A percentile compares a stretch with the other conserved stretches of the same genome.
phyloP scores from a whole-genome alignment of 2,888 invertebrate species.

The Epinotia nisella region DNA sequence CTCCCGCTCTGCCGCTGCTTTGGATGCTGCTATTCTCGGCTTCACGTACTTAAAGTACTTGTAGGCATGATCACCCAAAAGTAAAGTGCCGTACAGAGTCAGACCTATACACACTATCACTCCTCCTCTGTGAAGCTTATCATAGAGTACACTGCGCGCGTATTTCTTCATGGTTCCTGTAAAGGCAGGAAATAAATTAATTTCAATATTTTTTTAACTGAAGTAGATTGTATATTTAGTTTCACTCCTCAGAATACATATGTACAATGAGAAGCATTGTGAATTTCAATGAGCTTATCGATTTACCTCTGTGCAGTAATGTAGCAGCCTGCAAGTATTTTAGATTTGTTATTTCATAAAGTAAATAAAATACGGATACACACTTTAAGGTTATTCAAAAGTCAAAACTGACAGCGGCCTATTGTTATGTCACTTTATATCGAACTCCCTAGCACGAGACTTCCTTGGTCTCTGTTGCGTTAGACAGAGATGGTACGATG shows the following conservation, averaged over 20 bases:
- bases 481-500: neutral
- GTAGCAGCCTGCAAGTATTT: neutral
- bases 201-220: neutral
- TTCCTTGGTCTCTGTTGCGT: neutral
- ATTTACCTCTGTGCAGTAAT: slow-evolving; percentile 1
- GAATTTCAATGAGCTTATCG: neutral
- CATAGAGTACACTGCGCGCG: slow-evolving; percentile 70
- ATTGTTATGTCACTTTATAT: neutral
- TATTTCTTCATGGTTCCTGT: slow-evolving; percentile 74
- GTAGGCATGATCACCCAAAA: slow-evolving; percentile 71
- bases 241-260: neutral
- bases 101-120: slow-evolving; percentile 78
- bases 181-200: slow-evolving; percentile 45
- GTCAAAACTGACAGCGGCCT: slow-evolving; percentile 18
- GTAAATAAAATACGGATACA: slow-evolving; percentile 9
- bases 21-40: slow-evolving; percentile 72
- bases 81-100: slow-evolving; percentile 66
- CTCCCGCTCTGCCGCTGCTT: slow-evolving; percentile 71
- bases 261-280: neutral
- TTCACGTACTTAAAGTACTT: slow-evolving; percentile 74
- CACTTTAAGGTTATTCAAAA: slow-evolving; percentile 31
- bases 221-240: neutral
- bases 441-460: neutral
- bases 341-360: neutral
- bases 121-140: slow-evolving; percentile 78